Conservation (phyloP, 2,888 invertebrate genomes). For the Trachelus stipa region DNA sequence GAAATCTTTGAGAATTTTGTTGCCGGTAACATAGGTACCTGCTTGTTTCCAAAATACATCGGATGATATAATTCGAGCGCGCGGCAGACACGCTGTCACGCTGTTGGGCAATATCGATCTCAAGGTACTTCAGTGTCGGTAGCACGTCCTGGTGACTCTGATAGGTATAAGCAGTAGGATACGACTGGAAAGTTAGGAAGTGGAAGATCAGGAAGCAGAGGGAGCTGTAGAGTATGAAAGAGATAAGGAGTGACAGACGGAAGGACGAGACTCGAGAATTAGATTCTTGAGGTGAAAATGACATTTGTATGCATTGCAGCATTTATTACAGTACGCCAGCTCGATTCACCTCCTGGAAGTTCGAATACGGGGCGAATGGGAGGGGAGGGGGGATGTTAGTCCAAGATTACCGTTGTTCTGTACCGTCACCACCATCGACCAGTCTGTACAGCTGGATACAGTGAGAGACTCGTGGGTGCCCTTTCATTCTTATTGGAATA, state of each 20-base stretch:
- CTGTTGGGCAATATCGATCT: not conserved
- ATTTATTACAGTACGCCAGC: conserved; percentile 54
- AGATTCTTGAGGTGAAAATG: conserved; percentile 42
- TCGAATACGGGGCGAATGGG: conserved; percentile 18
- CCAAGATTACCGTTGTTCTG: conserved; percentile 62
- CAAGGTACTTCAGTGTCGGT: not conserved
- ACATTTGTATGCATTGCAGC: conserved; percentile 64
- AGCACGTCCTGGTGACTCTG: not conserved
- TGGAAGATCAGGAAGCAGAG: conserved; percentile 13
- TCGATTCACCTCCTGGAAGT: conserved; percentile 40
- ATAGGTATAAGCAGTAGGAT: not conserved
- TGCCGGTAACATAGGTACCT: too few species aligned
- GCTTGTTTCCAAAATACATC: not conserved
- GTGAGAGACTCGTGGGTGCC: not conserved
- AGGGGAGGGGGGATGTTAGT: conserved; percentile 35
- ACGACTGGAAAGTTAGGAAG: conserved; percentile 1
- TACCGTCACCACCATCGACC: conserved; percentile 29
- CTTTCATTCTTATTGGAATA: not conserved
- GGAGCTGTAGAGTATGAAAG: conserved; percentile 20
- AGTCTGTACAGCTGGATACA: not conserved
- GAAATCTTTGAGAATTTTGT: not conserved
- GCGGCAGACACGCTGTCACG: not conserved
- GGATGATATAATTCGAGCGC: not conserved
- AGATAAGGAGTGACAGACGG: conserved; percentile 12
- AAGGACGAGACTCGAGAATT: conserved; percentile 22